Base-by-base conservation (phyloP, 2,113 vertebrate genomes). In the Chelonoidis abingdonii region DNA sequence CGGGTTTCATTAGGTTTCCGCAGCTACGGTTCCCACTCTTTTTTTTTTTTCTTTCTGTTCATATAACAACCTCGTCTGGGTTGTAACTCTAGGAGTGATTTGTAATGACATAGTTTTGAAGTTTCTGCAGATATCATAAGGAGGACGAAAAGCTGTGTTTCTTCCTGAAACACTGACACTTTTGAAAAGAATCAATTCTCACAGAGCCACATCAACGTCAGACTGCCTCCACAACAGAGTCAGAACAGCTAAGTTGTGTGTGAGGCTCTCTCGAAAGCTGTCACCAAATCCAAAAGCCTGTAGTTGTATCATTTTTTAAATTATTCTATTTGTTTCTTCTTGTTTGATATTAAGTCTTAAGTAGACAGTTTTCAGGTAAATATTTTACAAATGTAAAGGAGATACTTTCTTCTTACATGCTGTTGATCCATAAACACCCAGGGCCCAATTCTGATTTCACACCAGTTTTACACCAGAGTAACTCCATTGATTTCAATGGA, bases 381-480 rank as follows among this genome's bases (percentile, higher is more conserved):
- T 1, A 53, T 88, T 93, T 96, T 72, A 79, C 5, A 14, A 16
- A 49, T 88, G 17, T 24, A 90, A 22, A 53, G 10, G 10, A 84
- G 6, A 49, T 27, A 2, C 4, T 50, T 91, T 95, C 86, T 89
- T 84, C 38, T 57, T 62, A 84, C 82, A 89, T 91, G 78, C 86
- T 56, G 78, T 84, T 86, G 80, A 12, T 80, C 83, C 35, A 13
- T 89, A 94, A 95, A 84, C 44, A 88, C 62, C 76, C 86, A 69
- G 17, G 62, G 5, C 16, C 88, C 22, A 25, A 4, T 65, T 88
- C 4, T 86, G 78, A 88, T 84, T 95, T 94, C 82, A 22, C 4
- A 80, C 25, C 21, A 92, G 90, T 89, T 94, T 93, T 88, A 83
- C 88, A 88, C 35, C 44, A 80, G 92, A 90, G 38, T 91, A 88